These are phyloP conservation scores for Calliopsis andreniformis DNA, from an alignment of 1,140 invertebrate species.

Conservation along the genomic window DNA sequence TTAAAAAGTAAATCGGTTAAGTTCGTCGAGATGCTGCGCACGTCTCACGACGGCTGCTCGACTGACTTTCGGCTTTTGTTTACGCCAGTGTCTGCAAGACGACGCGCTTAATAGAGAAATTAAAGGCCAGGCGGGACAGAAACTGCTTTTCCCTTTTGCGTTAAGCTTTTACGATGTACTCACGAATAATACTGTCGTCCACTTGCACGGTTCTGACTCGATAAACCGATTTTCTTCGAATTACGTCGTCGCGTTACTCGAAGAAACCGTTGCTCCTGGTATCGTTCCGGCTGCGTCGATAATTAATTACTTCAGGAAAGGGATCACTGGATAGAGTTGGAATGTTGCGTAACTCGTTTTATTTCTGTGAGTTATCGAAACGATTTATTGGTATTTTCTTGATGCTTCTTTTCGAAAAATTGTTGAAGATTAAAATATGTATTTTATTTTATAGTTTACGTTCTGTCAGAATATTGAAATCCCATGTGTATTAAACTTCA, in stretches of 20 bases:
- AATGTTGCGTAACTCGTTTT: constrained; percentile 20
- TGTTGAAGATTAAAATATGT: too few relatives aligned
- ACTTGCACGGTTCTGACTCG: constrained; percentile 22
- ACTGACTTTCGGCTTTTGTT: constrained; percentile 35
- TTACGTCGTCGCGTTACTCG: constrained; percentile 35
- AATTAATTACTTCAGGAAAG: constrained; percentile 3
- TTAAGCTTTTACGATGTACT: constrained; percentile 59
- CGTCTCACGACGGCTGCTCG: background rate
- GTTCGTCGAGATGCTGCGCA: background rate
- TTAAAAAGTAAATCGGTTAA: constrained; percentile 21
- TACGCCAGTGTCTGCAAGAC: background rate
- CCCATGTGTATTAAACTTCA: too few relatives aligned
- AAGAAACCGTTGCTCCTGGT: constrained; percentile 6
- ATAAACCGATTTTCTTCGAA: constrained; percentile 46
- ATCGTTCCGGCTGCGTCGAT: background rate
- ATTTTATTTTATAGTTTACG: too few relatives aligned
- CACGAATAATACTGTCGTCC: constrained; percentile 36
- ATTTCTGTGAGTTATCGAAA: background rate
- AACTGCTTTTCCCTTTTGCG: constrained; percentile 45
- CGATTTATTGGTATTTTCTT: background rate
- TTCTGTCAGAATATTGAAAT: too few relatives aligned
- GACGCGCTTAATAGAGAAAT: constrained; percentile 54
- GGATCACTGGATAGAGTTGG: background rate
- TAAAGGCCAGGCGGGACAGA: constrained; percentile 25
- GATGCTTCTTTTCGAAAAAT: too few relatives aligned